Percentiles rank a stretch among this genome's conserved stretches.
Evolutionary conservation across 2,797 vertebrate genomes (phyloP).

Genomic region (Catharus ustulatus): DNA sequence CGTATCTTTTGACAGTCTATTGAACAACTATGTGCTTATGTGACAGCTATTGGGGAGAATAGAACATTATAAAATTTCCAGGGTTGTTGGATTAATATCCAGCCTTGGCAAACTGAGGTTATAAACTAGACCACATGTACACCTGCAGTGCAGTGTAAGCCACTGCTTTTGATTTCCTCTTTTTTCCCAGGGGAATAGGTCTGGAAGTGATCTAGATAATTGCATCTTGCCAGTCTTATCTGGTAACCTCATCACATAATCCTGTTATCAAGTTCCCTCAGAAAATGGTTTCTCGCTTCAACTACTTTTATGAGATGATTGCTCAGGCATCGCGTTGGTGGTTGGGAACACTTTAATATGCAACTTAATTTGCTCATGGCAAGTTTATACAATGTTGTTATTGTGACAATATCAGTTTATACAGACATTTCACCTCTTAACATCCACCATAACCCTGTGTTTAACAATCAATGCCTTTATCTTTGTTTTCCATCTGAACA

Average conservation of each 20-base stretch:
- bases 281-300: conserved; percentile 54
- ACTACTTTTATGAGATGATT: conserved; percentile 54
- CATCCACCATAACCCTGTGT: neutral
- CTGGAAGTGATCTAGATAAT: conserved; percentile 44
- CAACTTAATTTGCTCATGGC: conserved; percentile 21
- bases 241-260: conserved; percentile 64
- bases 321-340: neutral
- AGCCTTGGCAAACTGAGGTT: neutral
- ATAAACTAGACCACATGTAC: neutral
- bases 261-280: conserved; percentile 38
- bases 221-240: conserved; percentile 36
- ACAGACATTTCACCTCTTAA: conserved; percentile 18
- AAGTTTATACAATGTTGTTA: conserved; percentile 34
- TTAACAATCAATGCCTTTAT: conserved; percentile 30
- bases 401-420: neutral
- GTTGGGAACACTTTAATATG: neutral
- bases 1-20: neutral
- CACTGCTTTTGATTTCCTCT: conserved; percentile 13
- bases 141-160: neutral
- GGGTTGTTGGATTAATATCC: neutral
- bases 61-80: neutral
- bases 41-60: neutral
- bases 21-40: neutral
- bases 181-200: neutral
- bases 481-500: neutral